These are phyloP conservation scores for Gymnoscopelus braueri DNA, from an alignment of 2,797 vertebrate genomes.

Conservation along the genomic window DNA sequence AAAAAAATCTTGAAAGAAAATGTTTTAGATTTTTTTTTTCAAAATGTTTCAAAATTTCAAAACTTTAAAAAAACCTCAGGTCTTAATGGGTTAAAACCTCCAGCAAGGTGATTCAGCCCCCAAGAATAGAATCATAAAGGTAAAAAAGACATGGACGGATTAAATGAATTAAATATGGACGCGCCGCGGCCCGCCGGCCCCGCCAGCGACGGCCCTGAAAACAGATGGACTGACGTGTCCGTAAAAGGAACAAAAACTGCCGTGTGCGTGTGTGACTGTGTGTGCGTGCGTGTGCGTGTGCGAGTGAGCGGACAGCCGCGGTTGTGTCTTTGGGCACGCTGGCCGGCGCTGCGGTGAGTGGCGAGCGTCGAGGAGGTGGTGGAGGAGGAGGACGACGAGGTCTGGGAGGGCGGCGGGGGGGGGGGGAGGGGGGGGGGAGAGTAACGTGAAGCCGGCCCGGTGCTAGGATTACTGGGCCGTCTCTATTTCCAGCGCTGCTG, in stretches of 20 bases:
- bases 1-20: too few species aligned
- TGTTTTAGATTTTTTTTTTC: too few species aligned
- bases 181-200: constrained; percentile 27
- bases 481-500: constrained; percentile 94
- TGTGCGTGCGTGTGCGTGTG: constrained; percentile 28
- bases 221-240: constrained; percentile 67
- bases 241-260: constrained; percentile 76
- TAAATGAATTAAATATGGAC: constrained; percentile 69
- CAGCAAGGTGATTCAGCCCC: constrained; percentile 54
- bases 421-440: constrained; percentile 72
- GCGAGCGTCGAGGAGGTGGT: constrained; percentile 64
- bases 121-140: constrained; percentile 67
- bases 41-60: too few species aligned
- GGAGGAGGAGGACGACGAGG: neutral
- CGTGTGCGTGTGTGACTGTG: constrained; percentile 30
- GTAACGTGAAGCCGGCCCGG: constrained; percentile 85
- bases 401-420: neutral
- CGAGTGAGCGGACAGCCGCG: constrained; percentile 16
- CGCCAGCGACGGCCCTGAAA: constrained; percentile 46
- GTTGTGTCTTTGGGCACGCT: constrained; percentile 53
- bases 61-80: too few species aligned
- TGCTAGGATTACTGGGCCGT: constrained; percentile 91
- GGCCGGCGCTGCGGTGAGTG: constrained; percentile 64
- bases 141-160: constrained; percentile 59
- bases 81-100: too few species aligned